phyloP scores from a whole-genome alignment of 2,113 vertebrate genomes.

The Origma solitaria region DNA sequence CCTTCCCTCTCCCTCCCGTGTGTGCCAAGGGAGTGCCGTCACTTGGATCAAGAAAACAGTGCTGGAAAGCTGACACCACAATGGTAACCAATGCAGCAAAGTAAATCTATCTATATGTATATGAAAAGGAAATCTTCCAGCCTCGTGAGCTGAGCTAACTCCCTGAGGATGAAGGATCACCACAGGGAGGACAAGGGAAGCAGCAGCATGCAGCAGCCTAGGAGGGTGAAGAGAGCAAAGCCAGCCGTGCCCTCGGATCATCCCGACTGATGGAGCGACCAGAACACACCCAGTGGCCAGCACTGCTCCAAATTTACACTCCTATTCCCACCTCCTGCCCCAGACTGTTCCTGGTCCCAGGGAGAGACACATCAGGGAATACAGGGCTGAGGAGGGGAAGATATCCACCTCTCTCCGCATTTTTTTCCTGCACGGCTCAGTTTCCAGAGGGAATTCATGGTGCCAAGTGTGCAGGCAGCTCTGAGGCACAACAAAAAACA shows the following conservation, averaged over 20 bases:
- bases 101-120: not conserved
- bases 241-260: not conserved
- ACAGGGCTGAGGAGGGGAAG: not conserved
- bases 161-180: not conserved
- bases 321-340: not conserved
- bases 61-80: not conserved
- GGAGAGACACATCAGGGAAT: rapidly evolving
- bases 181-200: not conserved
- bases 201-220: not conserved
- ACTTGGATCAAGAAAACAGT: not conserved
- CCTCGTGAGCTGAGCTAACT: not conserved
- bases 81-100: not conserved
- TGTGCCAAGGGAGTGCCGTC: not conserved
- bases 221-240: not conserved
- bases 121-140: not conserved
- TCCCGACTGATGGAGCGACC: rapidly evolving
- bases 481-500: not conserved
- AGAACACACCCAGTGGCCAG: rapidly evolving
- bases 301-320: not conserved
- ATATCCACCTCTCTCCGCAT: rapidly evolving
- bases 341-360: not conserved
- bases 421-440: not conserved
- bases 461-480: not conserved
- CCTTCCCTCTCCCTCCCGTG: not conserved
- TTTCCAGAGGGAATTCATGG: not conserved